Percentiles rank a stretch among this genome's conserved stretches.
Evolutionary conservation across 1,140 invertebrate genomes (phyloP).

Genomic region (Lysiphlebus fabarum): DNA sequence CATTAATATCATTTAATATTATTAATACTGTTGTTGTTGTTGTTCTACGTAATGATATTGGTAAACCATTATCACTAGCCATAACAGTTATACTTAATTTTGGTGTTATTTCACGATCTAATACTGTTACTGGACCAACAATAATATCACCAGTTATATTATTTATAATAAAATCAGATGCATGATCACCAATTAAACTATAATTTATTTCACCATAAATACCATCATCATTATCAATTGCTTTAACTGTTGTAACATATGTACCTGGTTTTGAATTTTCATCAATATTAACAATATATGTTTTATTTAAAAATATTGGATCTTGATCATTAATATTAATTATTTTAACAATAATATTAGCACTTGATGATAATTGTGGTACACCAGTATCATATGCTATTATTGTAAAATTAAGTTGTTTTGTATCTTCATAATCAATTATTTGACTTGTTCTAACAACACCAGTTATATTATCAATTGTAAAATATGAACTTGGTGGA

Average conservation of each 20-base stretch:
- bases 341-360: slow-evolving; percentile 72
- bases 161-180: slow-evolving; percentile 69
- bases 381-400: slow-evolving; percentile 80
- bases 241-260: slow-evolving; percentile 66
- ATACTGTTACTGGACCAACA: slow-evolving; percentile 66
- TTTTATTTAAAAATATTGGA: slow-evolving; percentile 68
- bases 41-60: slow-evolving; percentile 63
- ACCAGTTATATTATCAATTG: slow-evolving; percentile 73
- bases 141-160: slow-evolving; percentile 73
- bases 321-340: slow-evolving; percentile 85
- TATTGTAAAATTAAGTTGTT: slow-evolving; percentile 74
- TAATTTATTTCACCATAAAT: slow-evolving; percentile 74
- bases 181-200: slow-evolving; percentile 69
- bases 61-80: slow-evolving; percentile 73
- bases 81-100: slow-evolving; percentile 74
- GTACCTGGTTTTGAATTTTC: slow-evolving; percentile 75
- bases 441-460: slow-evolving; percentile 74
- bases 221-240: slow-evolving; percentile 72
- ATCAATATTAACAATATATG: slow-evolving; percentile 67
- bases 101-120: slow-evolving; percentile 75
- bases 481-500: slow-evolving; percentile 71
- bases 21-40: slow-evolving; percentile 75
- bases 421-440: slow-evolving; percentile 80
- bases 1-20: slow-evolving; percentile 79
- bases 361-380: slow-evolving; percentile 72